A percentile compares a stretch with the other conserved stretches of the same genome.
These are phyloP conservation scores for Noctua comes DNA, from an alignment of 2,888 invertebrate genomes.

Conservation along the genomic window DNA sequence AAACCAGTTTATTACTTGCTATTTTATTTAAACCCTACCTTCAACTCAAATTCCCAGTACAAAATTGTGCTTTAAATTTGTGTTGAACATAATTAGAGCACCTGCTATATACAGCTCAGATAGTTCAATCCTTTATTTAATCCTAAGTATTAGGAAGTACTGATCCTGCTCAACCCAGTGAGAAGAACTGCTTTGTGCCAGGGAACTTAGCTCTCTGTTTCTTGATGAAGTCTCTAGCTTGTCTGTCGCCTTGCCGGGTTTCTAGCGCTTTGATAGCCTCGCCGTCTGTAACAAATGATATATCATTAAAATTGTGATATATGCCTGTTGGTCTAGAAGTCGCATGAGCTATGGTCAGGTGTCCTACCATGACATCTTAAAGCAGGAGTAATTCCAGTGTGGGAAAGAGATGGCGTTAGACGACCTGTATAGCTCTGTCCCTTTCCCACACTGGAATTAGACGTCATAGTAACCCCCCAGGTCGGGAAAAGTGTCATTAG, in stretches of 20 bases:
- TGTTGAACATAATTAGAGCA: not conserved
- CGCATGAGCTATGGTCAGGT: not conserved
- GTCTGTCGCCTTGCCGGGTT: conserved; percentile 95
- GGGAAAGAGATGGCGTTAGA: too few relatives aligned
- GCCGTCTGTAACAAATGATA: conserved; percentile 87
- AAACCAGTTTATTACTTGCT: not conserved
- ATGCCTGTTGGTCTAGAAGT: not conserved
- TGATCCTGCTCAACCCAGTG: conserved; percentile 77
- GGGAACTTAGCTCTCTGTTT: conserved; percentile 92
- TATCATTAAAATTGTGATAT: not conserved
- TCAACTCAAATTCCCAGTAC: not conserved
- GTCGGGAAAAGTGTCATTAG: not conserved
- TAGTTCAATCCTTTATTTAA: conserved; percentile 22
- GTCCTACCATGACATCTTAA: too few relatives aligned
- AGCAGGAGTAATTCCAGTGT: too few relatives aligned
- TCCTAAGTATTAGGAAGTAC: conserved; percentile 34
- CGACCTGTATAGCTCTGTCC: too few relatives aligned
- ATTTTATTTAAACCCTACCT: not conserved
- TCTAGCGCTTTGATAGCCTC: conserved; percentile 95
- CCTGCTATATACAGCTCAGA: conserved; percentile 33
- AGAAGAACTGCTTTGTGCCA: conserved; percentile 84
- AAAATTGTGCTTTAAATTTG: not conserved
- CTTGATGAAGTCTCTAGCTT: conserved; percentile 96
- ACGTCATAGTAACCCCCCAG: too few relatives aligned
- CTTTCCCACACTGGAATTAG: not conserved